These are phyloP conservation scores for Baryphthengus martii DNA, from an alignment of 2,113 vertebrate species.

Conservation along the genomic window DNA sequence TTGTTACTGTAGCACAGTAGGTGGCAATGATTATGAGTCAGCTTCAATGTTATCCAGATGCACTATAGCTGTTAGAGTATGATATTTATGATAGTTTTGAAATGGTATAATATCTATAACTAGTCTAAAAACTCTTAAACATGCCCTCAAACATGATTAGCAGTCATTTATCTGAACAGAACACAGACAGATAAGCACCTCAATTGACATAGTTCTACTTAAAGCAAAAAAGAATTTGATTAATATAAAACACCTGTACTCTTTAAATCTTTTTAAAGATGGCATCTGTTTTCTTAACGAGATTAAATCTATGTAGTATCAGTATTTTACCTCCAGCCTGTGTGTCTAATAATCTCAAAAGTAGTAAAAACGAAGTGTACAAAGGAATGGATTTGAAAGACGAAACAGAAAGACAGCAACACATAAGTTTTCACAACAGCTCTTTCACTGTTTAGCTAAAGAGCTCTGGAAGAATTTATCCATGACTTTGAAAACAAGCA, in stretches of 20 bases:
- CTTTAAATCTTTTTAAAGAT: constrained; percentile 45
- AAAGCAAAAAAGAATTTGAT: constrained; percentile 23
- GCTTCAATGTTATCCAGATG: not conserved
- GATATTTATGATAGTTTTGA: constrained; percentile 37
- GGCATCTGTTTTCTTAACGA: constrained; percentile 19
- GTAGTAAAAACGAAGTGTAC: not conserved
- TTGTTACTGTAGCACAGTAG: not conserved
- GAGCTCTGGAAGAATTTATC: not conserved
- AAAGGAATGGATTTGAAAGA: constrained; percentile 4
- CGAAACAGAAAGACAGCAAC: not conserved
- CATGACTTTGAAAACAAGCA: not conserved
- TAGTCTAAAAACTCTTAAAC: constrained; percentile 2
- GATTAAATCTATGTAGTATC: constrained; percentile 31
- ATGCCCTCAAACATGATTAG: constrained; percentile 3
- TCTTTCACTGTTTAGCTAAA: not conserved
- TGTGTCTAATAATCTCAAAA: not conserved
- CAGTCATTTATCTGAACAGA: constrained; percentile 47
- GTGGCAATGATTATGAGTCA: not conserved
- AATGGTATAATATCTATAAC: not conserved
- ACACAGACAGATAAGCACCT: constrained; percentile 48
- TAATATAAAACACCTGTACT: constrained; percentile 43
- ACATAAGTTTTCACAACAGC: not conserved
- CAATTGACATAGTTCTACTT: not conserved
- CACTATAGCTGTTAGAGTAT: not conserved
- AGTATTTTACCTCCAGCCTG: not conserved